Evolutionary conservation across 2,888 invertebrate species (phyloP), one percentile per base, ranked within the genome.

Genomic region (Stenichneumon culpator): DNA sequence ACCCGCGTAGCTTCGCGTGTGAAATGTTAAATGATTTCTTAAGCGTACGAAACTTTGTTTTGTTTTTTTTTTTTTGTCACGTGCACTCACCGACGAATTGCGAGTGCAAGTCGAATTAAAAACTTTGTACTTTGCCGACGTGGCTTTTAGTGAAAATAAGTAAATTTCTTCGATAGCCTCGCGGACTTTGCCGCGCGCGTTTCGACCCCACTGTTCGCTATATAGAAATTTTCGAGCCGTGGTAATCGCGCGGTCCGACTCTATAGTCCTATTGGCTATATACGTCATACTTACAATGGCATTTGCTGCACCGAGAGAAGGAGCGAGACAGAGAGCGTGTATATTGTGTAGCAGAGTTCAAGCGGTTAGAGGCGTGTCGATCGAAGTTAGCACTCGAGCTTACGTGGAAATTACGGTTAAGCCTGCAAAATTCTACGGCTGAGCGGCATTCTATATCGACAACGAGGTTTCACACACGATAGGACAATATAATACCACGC

Each of bases 351-450:
- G 63, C 67, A 44, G 69, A 68, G 73, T 86, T 79, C 36, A 47
- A 36, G 57, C 78, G 79, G 83, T 72, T 78, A 65, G 79, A 81
- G 65, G 82, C 82, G 84, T 80, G 86, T 84, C 89, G 87, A 88
- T 89, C 87, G 89, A 88, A 89, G 87, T 86, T 87, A 83, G 83
- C 74, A 79, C 60, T 74, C 86, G 69, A 87, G 87, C 86, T 89
- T 89, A 89, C 88, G 89, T 89, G 87, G 89, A 89, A 88, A 89
- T 86, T 88, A 86, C 84, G 86, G 86, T 85, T 79, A 86, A 87
- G 86, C 79, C 16, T 86, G 82, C 86, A 87, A 88, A 87, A 87
- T 87, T 86, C 73, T 80, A 78, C 82, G 87, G 85, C 82, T 82
- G 82, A 86, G 63, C 84, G 81, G 79, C 77, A 80, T 84, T 87